Evolutionary conservation across 2,888 invertebrate genomes (phyloP).

Genomic region (Ochropleura plecta): DNA sequence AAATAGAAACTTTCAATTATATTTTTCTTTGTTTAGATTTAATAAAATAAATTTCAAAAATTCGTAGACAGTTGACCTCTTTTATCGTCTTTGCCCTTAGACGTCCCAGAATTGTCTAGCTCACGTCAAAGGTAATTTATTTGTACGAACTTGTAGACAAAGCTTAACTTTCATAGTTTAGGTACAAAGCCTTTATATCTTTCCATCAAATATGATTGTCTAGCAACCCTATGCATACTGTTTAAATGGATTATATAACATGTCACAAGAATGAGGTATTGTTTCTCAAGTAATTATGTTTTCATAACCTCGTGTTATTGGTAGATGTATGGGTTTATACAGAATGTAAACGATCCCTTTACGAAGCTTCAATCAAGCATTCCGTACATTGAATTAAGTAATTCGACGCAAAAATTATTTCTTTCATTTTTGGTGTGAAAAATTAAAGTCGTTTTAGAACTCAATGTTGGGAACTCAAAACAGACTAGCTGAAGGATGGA

Average conservation of each 20-base stretch:
- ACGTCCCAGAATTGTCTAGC: constrained; percentile 27
- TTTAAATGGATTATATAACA: constrained; percentile 23
- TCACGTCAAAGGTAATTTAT: constrained; percentile 42
- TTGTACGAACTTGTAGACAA: constrained; percentile 34
- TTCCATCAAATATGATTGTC: constrained; percentile 30
- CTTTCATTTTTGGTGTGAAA: too few species aligned
- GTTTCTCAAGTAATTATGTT: constrained; percentile 26
- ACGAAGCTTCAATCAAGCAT: too few species aligned
- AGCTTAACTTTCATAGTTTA: constrained; percentile 24
- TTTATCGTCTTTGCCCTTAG: constrained; percentile 6
- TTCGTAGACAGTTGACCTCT: constrained; percentile 39
- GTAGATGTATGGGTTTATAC: not conserved
- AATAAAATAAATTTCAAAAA: constrained; percentile 9
- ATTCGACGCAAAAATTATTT: too few species aligned
- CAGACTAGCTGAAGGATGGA: too few species aligned
- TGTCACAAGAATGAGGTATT: constrained; percentile 25
- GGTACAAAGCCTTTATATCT: constrained; percentile 9
- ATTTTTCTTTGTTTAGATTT: not conserved
- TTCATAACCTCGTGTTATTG: constrained; percentile 4
- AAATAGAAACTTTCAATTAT: too few species aligned
- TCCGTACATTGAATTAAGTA: too few species aligned
- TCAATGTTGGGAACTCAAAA: too few species aligned
- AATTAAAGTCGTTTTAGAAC: too few species aligned
- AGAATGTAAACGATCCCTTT: too few species aligned
- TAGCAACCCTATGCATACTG: not conserved